Percentiles rank a stretch among this genome's conserved stretches.
phyloP scores from a whole-genome alignment of 1,140 invertebrate genomes.

The Drosophila sucinea region DNA sequence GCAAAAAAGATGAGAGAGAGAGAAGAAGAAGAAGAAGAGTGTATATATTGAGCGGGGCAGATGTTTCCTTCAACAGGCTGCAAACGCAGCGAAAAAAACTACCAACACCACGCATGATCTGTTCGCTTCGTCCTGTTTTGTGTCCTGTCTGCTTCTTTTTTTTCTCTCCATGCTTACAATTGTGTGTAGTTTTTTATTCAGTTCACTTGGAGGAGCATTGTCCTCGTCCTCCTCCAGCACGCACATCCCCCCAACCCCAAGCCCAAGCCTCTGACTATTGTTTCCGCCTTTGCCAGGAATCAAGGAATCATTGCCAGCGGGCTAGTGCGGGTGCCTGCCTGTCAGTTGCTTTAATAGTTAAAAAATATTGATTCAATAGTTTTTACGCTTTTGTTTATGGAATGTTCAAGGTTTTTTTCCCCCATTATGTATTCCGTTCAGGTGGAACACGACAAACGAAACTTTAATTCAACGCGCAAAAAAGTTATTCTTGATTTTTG shows the following conservation, averaged over 20 bases:
- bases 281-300: constrained; percentile 17
- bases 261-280: not conserved
- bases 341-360: constrained; percentile 6
- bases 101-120: constrained; percentile 38
- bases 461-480: not conserved
- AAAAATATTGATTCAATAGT: constrained; percentile 3
- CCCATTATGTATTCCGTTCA: not conserved
- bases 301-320: constrained; percentile 12
- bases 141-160: constrained; percentile 16
- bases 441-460: not conserved
- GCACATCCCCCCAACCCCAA: not conserved
- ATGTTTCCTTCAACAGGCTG: constrained; percentile 39
- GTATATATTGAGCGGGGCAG: constrained; percentile 33
- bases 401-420: not conserved
- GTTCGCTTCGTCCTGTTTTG: constrained; percentile 21
- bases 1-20: constrained; percentile 10
- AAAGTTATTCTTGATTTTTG: not conserved
- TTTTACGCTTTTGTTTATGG: not conserved
- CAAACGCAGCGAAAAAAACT: not conserved
- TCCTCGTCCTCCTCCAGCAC: not conserved
- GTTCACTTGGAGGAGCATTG: constrained; percentile 2
- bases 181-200: constrained; percentile 15
- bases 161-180: constrained; percentile 2
- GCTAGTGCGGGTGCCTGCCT: constrained; percentile 15
- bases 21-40: constrained; percentile 16